A percentile compares a stretch with the other conserved stretches of the same genome.
phyloP scores from a whole-genome alignment of 2,888 invertebrate genomes.

The Dendrolimus pini region DNA sequence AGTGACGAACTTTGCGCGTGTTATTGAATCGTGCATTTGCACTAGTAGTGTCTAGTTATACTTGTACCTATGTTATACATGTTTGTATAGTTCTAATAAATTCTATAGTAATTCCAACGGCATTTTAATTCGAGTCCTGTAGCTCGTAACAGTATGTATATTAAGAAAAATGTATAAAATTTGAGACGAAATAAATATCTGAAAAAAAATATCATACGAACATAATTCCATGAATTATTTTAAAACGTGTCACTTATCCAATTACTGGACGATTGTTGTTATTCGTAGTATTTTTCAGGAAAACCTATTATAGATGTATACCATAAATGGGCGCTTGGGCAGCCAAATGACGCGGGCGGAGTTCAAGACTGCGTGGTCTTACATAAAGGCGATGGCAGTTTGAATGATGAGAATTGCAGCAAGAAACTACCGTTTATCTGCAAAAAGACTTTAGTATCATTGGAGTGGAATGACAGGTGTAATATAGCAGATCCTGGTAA shows the following conservation, averaged over 20 bases:
- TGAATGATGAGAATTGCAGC: conserved; percentile 40
- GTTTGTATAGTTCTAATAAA: too few relatives aligned
- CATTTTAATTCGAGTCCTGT: too few relatives aligned
- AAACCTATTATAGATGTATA: conserved; percentile 22
- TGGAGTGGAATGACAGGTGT: conserved; percentile 49
- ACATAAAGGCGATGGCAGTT: conserved; percentile 19
- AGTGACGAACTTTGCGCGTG: too few relatives aligned
- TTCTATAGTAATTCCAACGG: too few relatives aligned
- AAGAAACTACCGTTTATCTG: conserved; percentile 45
- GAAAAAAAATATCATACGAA: too few relatives aligned
- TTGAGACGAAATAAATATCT: too few relatives aligned
- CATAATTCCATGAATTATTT: too few relatives aligned
- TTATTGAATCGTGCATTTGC: too few relatives aligned
- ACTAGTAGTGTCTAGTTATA: too few relatives aligned
- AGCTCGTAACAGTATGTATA: too few relatives aligned
- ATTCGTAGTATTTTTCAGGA: conserved; percentile 7
- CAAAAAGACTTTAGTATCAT: conserved; percentile 36
- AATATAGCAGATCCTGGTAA: conserved; percentile 42
- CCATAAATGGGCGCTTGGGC: conserved; percentile 35
- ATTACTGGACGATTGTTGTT: conserved; percentile 5
- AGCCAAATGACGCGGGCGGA: conserved; percentile 35
- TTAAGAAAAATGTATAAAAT: too few relatives aligned
- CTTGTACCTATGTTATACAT: too few relatives aligned
- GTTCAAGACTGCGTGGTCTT: conserved; percentile 39
- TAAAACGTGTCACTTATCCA: not conserved